Conservation (phyloP, 2,888 invertebrate genomes). For the Hermaeophaga mercurialis region DNA sequence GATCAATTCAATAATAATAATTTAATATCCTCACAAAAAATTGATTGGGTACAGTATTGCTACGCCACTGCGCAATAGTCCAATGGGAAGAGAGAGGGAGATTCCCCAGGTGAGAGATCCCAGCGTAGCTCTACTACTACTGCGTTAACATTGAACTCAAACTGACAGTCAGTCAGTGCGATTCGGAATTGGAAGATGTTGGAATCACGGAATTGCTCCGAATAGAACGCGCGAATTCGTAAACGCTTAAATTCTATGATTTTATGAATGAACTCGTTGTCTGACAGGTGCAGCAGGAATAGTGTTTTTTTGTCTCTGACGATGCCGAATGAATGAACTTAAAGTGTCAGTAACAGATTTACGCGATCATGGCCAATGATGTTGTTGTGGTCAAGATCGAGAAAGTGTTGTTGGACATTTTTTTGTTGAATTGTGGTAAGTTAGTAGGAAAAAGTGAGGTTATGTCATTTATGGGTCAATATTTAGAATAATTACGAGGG, state of each 20-base stretch:
- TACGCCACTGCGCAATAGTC: slow-evolving; percentile 2
- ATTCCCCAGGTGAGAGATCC: slow-evolving; percentile 16
- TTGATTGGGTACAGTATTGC: background rate
- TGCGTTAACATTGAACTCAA: slow-evolving; percentile 14
- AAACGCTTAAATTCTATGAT: background rate
- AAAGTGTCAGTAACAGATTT: background rate
- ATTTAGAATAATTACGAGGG: background rate
- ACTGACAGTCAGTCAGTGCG: slow-evolving; percentile 11
- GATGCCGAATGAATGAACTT: slow-evolving; percentile 3
- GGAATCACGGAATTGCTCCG: background rate
- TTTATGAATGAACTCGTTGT: slow-evolving; percentile 17
- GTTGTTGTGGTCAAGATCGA: slow-evolving; percentile 55
- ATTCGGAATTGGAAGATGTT: background rate
- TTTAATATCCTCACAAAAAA: background rate
- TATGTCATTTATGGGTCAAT: slow-evolving; percentile 52
- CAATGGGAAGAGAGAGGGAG: slow-evolving; percentile 1
- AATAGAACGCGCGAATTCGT: background rate
- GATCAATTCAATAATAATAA: too few species aligned
- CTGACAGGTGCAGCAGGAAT: slow-evolving; percentile 18
- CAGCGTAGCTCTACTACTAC: background rate
- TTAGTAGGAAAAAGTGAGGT: slow-evolving; percentile 22
- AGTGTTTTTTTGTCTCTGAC: slow-evolving; percentile 3
- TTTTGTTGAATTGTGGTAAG: slow-evolving; percentile 69
- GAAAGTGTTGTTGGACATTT: slow-evolving; percentile 71
- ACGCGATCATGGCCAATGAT: slow-evolving; percentile 36